phyloP scores from a whole-genome alignment of 1,140 invertebrate genomes.

The Eupeodes corollae region DNA sequence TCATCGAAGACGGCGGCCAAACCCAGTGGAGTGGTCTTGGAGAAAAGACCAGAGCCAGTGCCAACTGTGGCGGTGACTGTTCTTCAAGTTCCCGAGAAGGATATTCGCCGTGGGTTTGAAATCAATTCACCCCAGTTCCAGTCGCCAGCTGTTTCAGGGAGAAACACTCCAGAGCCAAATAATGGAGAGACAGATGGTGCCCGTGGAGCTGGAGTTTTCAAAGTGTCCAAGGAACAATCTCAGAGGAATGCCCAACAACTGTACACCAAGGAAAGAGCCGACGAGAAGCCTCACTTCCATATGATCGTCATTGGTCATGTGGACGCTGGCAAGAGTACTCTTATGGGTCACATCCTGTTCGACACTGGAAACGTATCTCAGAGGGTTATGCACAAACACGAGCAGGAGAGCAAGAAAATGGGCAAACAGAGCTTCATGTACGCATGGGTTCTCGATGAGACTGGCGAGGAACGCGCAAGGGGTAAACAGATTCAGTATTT shows the following conservation, averaged over 20 bases:
- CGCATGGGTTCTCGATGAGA: slow-evolving; percentile 99
- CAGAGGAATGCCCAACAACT: slow-evolving; percentile 33
- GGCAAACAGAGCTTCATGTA: slow-evolving; percentile 98
- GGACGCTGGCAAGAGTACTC: slow-evolving; percentile 96
- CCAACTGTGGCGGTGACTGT: neutral
- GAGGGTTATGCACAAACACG: slow-evolving; percentile 91
- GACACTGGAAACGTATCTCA: slow-evolving; percentile 82
- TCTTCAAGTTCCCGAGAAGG: slow-evolving; percentile 2
- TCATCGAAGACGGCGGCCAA: slow-evolving; percentile 4
- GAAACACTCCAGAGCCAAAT: slow-evolving; percentile 36
- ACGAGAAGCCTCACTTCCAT: slow-evolving; percentile 77
- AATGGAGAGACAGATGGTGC: slow-evolving; percentile 8
- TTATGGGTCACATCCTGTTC: slow-evolving; percentile 91
- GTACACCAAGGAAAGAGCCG: slow-evolving; percentile 63
- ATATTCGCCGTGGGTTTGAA: slow-evolving; percentile 40
- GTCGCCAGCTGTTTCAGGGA: slow-evolving; percentile 48
- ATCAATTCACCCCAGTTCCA: slow-evolving; percentile 31
- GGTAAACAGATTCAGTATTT: slow-evolving; percentile 34
- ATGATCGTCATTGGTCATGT: slow-evolving; percentile 97
- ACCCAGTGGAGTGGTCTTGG: neutral
- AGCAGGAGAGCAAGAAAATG: slow-evolving; percentile 93
- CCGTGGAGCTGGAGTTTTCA: slow-evolving; percentile 13
- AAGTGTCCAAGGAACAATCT: slow-evolving; percentile 31
- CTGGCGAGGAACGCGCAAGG: slow-evolving; percentile 83
- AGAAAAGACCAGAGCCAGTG: slow-evolving; percentile 8